Conservation (phyloP, 2,888 invertebrate genomes). For the Spilarctia lutea region DNA sequence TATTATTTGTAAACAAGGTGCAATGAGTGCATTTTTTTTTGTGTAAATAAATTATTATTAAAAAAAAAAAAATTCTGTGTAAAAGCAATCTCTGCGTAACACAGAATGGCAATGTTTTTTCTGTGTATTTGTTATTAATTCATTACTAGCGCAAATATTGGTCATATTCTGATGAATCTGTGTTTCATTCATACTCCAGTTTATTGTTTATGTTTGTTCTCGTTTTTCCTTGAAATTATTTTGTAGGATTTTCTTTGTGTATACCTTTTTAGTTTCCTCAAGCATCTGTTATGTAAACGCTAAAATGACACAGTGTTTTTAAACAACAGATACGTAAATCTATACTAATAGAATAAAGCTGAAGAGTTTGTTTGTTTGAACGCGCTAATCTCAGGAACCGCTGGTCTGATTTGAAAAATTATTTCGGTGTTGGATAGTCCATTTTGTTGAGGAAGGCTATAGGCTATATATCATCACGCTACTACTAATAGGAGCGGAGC, state of each 20-base stretch:
- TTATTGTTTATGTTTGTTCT: neutral
- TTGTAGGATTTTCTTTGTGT: constrained; percentile 6
- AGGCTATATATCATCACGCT: too few species aligned
- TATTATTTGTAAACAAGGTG: too few species aligned
- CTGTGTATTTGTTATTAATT: neutral
- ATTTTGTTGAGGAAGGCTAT: too few species aligned
- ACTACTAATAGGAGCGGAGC: too few species aligned
- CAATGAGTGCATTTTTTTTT: too few species aligned
- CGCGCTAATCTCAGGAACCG: too few species aligned
- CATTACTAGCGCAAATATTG: neutral
- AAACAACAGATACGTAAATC: neutral
- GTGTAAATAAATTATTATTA: too few species aligned
- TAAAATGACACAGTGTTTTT: neutral
- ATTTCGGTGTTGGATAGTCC: too few species aligned
- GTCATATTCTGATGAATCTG: constrained; percentile 8
- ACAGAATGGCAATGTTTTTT: neutral
- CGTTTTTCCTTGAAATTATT: constrained; percentile 6
- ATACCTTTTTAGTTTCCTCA: neutral
- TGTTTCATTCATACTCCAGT: neutral
- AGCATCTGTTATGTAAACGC: neutral
- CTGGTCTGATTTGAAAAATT: too few species aligned
- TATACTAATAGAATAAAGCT: too few species aligned
- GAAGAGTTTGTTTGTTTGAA: too few species aligned
- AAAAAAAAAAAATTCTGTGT: too few species aligned
- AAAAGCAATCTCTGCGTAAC: neutral